These are phyloP conservation scores for Himalopsyche phryganea DNA, from an alignment of 1,140 invertebrate genomes.

Conservation along the genomic window DNA sequence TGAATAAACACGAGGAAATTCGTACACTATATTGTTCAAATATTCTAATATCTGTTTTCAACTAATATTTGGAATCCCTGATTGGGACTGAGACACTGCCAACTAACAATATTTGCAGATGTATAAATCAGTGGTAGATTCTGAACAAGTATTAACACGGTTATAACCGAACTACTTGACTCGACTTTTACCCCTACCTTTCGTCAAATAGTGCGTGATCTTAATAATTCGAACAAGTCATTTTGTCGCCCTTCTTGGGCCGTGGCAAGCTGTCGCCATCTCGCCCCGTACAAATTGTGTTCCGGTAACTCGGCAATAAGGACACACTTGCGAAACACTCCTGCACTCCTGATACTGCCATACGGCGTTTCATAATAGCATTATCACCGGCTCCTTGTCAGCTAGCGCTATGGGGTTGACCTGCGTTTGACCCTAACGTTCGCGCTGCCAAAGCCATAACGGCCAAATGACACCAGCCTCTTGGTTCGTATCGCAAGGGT, in stretches of 20 bases:
- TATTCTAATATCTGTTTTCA: no score
- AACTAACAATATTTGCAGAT: no score
- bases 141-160: no score
- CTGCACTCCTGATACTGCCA: constrained; percentile 16
- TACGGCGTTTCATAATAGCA: constrained; percentile 17
- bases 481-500: not conserved
- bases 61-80: no score
- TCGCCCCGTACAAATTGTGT: constrained; percentile 16
- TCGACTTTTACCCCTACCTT: no score
- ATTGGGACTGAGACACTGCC: no score
- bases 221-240: constrained; percentile 18
- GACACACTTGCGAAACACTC: not conserved
- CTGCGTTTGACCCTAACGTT: constrained; percentile 8
- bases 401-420: constrained; percentile 17
- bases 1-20: no score
- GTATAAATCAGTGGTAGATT: no score
- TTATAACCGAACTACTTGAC: no score
- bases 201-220: not conserved
- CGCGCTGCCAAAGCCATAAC: constrained; percentile 13
- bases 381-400: constrained; percentile 23
- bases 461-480: constrained; percentile 27
- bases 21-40: no score
- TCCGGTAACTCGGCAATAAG: constrained; percentile 14
- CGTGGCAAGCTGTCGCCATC: constrained; percentile 11
- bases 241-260: constrained; percentile 6